A percentile compares a stretch with the other conserved stretches of the same genome.
phyloP scores from a whole-genome alignment of 1,140 invertebrate genomes.

The Stenopsyche tienmushanensis region DNA sequence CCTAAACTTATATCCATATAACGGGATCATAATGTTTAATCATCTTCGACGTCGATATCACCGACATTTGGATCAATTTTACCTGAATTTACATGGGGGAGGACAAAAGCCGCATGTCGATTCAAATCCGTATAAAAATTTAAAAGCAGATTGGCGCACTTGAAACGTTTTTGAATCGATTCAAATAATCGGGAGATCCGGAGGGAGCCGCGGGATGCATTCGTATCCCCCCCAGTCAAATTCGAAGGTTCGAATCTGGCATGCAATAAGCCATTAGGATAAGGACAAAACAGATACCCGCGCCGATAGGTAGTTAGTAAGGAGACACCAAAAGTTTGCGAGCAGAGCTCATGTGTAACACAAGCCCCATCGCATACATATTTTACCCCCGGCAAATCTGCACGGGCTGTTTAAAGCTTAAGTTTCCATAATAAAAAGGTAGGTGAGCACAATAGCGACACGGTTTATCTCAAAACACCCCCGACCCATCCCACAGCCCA shows the following conservation, averaged over 20 bases:
- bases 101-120: too few species aligned
- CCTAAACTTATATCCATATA: too few species aligned
- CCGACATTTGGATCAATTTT: neutral
- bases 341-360: slow-evolving; percentile 6
- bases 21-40: neutral
- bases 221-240: neutral
- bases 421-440: slow-evolving; percentile 42
- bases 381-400: slow-evolving; percentile 38
- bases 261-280: too few species aligned
- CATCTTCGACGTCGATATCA: neutral
- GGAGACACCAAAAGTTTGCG: neutral
- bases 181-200: too few species aligned
- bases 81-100: neutral
- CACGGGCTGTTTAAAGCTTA: slow-evolving; percentile 37
- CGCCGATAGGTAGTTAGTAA: slow-evolving; percentile 21
- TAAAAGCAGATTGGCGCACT: too few species aligned
- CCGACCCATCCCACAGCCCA: slow-evolving; percentile 14
- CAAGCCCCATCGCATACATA: slow-evolving; percentile 34
- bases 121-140: too few species aligned
- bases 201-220: neutral
- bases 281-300: too few species aligned
- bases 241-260: too few species aligned
- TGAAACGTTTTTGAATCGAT: too few species aligned
- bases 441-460: slow-evolving; percentile 37
- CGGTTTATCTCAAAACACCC: slow-evolving; percentile 40